Percentiles rank a stretch among this genome's conserved stretches.
phyloP scores from a whole-genome alignment of 2,888 invertebrate genomes.

The Sesia apiformis region DNA sequence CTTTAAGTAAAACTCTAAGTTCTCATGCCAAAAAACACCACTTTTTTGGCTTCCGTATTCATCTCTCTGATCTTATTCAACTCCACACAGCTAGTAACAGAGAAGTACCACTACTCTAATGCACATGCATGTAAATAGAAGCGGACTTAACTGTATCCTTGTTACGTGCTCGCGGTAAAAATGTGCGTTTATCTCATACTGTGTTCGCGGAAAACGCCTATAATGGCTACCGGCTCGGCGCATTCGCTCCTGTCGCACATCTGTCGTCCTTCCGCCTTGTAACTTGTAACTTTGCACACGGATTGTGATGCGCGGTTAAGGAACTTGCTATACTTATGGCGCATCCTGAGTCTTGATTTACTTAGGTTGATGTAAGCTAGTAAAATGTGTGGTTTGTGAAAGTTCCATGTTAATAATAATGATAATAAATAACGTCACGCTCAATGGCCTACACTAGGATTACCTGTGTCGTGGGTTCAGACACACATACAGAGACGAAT shows the following conservation, averaged over 20 bases:
- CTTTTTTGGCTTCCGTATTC: too few relatives aligned
- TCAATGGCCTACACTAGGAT: too few relatives aligned
- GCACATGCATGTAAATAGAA: slow-evolving; percentile 1
- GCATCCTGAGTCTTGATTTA: neutral
- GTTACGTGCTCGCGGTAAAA: slow-evolving; percentile 44
- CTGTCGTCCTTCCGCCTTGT: slow-evolving; percentile 39
- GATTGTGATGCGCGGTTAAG: neutral
- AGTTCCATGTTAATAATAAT: too few relatives aligned
- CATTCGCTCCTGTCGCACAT: slow-evolving; percentile 14
- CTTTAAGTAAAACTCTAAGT: too few relatives aligned
- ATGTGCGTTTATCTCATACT: slow-evolving; percentile 30
- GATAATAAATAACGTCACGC: too few relatives aligned
- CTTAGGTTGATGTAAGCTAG: neutral
- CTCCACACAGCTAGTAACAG: too few relatives aligned
- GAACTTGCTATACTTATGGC: neutral
- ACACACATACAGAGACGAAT: too few relatives aligned
- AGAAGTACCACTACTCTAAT: neutral
- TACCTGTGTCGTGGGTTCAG: too few relatives aligned
- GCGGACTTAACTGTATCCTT: slow-evolving; percentile 34
- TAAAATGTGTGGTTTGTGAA: too few relatives aligned
- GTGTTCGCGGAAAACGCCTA: slow-evolving; percentile 17
- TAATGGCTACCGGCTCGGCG: slow-evolving; percentile 1
- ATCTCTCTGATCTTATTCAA: too few relatives aligned
- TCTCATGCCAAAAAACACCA: too few relatives aligned
- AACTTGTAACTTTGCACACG: neutral